Base-by-base conservation (phyloP, 2,113 vertebrate genomes). In the Erythrolamprus reginae region DNA sequence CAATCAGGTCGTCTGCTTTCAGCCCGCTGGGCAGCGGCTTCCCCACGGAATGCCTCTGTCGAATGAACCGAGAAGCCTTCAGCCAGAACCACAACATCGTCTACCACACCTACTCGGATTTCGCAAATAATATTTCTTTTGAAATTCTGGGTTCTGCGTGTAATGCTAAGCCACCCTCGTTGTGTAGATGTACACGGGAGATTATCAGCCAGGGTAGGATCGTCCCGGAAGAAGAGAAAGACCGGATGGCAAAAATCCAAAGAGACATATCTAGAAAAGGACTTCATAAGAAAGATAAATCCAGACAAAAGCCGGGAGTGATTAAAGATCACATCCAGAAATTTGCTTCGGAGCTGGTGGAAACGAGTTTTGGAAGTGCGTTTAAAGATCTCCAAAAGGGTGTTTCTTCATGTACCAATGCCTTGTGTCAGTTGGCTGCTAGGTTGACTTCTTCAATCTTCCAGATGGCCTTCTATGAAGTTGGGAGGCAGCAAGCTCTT, bases 381-480 rank as follows among this genome's bases (percentile, higher is more conserved):
- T 98, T 99, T 95, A 98, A 98, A 96, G 99, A 99, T 94, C 95
- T 99, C 10, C 98, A 99, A 28, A 99, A 98, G 96, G 98, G 99
- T 0, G 98, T 99, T 51, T 98, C 98, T 92, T 98, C 98, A 0
- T 99, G 98, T 88, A 99, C 98, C 65, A 99, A 96, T 91, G 98
- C 98, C 0, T 95, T 99, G 91, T 99, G 98, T 93, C 98, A 99
- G 88, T 96, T 99, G 88, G 99, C 99, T 88, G 96, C 99, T 28
- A 98, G 97, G 92, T 96, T 99, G 88, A 99, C 99, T 28, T 98
- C 99, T 10, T 99, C 98, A 0, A 96, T 99, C 93, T 98, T 99
- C 96, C 98, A 99, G 52, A 98, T 99, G 98, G 98, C 99, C 61
- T 99, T 99, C 94, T 98, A 99, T 90, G 99, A 99, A 95, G 98